A percentile compares a stretch with the other conserved stretches of the same genome.
These are phyloP conservation scores for Margarornis squamiger DNA, from an alignment of 2,797 vertebrate genomes.

Conservation along the genomic window DNA sequence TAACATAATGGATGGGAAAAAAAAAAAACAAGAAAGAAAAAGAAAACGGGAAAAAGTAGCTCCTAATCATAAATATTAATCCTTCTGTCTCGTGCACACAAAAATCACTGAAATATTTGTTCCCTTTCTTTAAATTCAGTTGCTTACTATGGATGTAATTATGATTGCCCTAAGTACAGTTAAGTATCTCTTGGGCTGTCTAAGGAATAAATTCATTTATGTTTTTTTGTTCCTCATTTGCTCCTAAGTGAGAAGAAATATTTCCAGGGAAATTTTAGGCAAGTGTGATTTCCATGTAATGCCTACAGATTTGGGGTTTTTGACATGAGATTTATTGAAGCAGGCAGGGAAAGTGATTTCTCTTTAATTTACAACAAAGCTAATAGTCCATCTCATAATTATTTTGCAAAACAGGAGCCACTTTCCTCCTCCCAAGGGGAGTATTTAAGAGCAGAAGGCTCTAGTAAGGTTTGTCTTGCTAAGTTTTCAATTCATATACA, in stretches of 20 bases:
- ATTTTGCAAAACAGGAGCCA: slow-evolving; percentile 46
- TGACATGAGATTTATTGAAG: slow-evolving; percentile 39
- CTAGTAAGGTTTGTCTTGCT: not conserved
- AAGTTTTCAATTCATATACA: not conserved
- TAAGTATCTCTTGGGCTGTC: not conserved
- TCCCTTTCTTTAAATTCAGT: slow-evolving; percentile 29
- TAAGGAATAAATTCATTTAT: not conserved
- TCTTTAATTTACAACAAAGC: slow-evolving; percentile 34
- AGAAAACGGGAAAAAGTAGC: accelerated
- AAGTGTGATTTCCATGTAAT: slow-evolving; percentile 4
- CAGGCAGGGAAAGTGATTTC: slow-evolving; percentile 24
- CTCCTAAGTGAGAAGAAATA: not conserved
- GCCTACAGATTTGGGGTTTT: not conserved
- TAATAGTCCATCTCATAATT: slow-evolving; percentile 39
- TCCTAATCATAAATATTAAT: slow-evolving; percentile 32
- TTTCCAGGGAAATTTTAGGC: not conserved
- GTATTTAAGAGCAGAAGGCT: slow-evolving; percentile 9
- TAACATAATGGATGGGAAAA: not conserved
- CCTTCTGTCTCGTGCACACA: not conserved
- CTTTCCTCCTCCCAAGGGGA: slow-evolving; percentile 3
- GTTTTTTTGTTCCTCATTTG: not conserved
- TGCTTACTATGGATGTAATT: not conserved
- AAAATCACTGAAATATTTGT: not conserved
- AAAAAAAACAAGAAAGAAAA: not conserved
- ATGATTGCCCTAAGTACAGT: not conserved